Percentiles rank a stretch among this genome's conserved stretches.
These are phyloP conservation scores for Barypeithes pellucidus DNA, from an alignment of 2,888 invertebrate genomes.

Conservation along the genomic window DNA sequence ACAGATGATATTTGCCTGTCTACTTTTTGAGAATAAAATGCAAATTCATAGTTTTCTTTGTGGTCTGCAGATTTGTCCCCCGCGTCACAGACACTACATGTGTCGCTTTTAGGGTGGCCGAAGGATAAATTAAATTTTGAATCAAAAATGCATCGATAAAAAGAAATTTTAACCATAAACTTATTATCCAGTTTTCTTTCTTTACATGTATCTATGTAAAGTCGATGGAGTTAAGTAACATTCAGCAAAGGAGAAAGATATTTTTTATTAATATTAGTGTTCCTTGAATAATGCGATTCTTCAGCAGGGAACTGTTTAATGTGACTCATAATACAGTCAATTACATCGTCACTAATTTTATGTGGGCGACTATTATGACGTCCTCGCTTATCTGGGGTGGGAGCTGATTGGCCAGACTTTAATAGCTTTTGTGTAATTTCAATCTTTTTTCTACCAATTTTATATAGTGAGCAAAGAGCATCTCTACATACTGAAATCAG, in stretches of 20 bases:
- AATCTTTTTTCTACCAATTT: slow-evolving; percentile 17
- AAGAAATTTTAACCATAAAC: slow-evolving; percentile 30
- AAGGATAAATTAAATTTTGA: slow-evolving; percentile 41
- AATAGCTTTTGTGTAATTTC: slow-evolving; percentile 3
- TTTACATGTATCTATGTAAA: slow-evolving; percentile 37
- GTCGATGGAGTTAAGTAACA: slow-evolving; percentile 35
- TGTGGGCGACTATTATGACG: slow-evolving; percentile 12
- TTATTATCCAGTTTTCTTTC: slow-evolving; percentile 21
- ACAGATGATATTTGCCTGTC: slow-evolving; percentile 24
- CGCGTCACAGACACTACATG: slow-evolving; percentile 43
- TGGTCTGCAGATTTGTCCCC: slow-evolving; percentile 33
- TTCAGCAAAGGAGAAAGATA: slow-evolving; percentile 45
- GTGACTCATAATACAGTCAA: slow-evolving; percentile 6
- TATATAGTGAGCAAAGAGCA: slow-evolving; percentile 3
- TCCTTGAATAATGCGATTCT: slow-evolving; percentile 48
- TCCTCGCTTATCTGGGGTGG: slow-evolving; percentile 8
- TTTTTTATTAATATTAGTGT: slow-evolving; percentile 45
- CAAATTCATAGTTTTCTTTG: slow-evolving; percentile 36
- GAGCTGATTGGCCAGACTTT: neutral
- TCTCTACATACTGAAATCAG: slow-evolving; percentile 1
- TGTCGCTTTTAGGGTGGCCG: slow-evolving; percentile 36
- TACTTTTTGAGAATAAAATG: slow-evolving; percentile 41
- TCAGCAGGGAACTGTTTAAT: slow-evolving; percentile 31
- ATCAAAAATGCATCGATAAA: slow-evolving; percentile 35
- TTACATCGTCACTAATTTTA: slow-evolving; percentile 10